Conservation (phyloP, 2,113 vertebrate species). For the Alosa alosa region DNA sequence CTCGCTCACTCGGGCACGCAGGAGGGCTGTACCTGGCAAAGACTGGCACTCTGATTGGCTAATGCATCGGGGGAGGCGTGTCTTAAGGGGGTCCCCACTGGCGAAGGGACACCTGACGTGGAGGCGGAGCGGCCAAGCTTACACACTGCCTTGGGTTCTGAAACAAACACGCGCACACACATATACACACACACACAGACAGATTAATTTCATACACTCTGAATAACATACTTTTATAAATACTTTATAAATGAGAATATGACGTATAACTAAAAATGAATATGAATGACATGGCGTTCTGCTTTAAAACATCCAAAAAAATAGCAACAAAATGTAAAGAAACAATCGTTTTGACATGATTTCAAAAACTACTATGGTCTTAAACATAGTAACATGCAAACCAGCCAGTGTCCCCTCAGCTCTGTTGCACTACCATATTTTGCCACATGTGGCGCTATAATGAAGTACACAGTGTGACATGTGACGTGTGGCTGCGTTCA, state of each 20-base stretch:
- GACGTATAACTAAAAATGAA: not conserved
- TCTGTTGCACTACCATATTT: no score
- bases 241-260: not conserved
- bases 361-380: no score
- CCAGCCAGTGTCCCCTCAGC: no score
- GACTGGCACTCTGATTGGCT: slow-evolving; percentile 68
- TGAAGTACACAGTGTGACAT: no score
- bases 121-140: slow-evolving; percentile 89
- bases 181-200: not conserved
- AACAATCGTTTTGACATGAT: no score
- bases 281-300: not conserved
- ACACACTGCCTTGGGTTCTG: slow-evolving; percentile 83
- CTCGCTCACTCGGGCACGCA: slow-evolving; percentile 66
- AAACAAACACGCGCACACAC: not conserved
- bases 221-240: not conserved
- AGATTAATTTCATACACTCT: not conserved
- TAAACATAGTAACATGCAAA: no score
- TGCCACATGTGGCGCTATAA: no score
- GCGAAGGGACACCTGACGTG: slow-evolving; percentile 88
- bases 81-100: slow-evolving; percentile 78
- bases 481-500: no score
- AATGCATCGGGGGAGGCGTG: slow-evolving; percentile 76
- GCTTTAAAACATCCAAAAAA: no score
- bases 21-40: slow-evolving; percentile 86
- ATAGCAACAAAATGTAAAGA: no score